Base-by-base conservation (phyloP, 2,888 invertebrate genomes). In the Diarsia brunnea region DNA sequence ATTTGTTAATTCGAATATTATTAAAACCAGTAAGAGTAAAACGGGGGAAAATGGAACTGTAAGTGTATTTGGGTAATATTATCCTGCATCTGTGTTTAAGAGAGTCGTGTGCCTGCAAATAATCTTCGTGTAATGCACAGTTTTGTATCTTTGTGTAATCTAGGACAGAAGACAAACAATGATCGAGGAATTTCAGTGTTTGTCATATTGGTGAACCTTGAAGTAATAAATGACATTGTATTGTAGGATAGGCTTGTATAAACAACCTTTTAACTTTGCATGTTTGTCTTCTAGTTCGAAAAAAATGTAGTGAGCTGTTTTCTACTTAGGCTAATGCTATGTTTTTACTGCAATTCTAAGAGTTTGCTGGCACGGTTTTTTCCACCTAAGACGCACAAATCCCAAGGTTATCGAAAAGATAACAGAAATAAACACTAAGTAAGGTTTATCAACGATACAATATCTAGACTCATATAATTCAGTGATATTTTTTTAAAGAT, bases 71-170 rank as follows among this genome's bases (percentile, higher is more conserved):
- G 61, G 74, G 43, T 76, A 49, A n/a, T 45, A 69, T 58, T 60
- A 43, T 55, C 51, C 10, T 31, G 19, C 24, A n/a, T n/a, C 14
- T 64, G 14, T 81, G n/a, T 72, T 31, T 12, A 51, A n/a, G 27
- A 60, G 58, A 75, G 27, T 81, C 16, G 24, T 64, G 65, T 75
- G 43, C 31, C 38, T 75, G 53, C 49, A 72, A 78, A 51, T 60
- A 55, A n/a, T 74, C 21, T 66, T 63, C 0, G 47, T 67, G 14
- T 73, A 11, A 43, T 4, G 73, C 49, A 80, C 78, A 53, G 12
- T 45, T 80, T 80, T 70, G 16, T 65, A 47, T 14, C 21, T 60
- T 61, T 49, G 21, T 3, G 14, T 12, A 43, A 49, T 55, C 24
- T 24, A 21, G 7, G 47, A 21, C 19, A 16, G 14, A n/a, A 55